phyloP scores from a whole-genome alignment of 1,140 invertebrate species.

The Varroa destructor region DNA sequence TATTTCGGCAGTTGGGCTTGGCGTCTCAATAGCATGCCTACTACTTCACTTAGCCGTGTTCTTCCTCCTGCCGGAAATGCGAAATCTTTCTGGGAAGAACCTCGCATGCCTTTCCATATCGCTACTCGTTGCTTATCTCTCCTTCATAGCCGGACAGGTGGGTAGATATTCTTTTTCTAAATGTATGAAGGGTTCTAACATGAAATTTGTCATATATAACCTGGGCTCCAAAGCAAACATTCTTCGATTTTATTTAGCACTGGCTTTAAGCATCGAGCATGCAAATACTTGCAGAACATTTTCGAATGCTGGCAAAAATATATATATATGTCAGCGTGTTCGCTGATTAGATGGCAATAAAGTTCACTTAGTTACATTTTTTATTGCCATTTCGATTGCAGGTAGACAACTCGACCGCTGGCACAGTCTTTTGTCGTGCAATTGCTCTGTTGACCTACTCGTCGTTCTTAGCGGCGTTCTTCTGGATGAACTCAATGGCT shows the following conservation, averaged over 20 bases:
- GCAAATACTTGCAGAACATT: too few relatives aligned
- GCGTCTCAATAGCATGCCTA: constrained; percentile 44
- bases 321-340: too few relatives aligned
- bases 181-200: neutral
- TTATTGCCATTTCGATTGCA: too few relatives aligned
- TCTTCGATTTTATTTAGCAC: too few relatives aligned
- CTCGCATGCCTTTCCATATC: constrained; percentile 44
- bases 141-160: constrained; percentile 42
- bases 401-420: constrained; percentile 6
- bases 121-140: constrained; percentile 42
- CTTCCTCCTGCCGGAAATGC: constrained; percentile 42
- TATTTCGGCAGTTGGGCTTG: constrained; percentile 42
- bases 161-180: constrained; percentile 28
- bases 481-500: constrained; percentile 50
- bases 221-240: too few relatives aligned
- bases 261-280: too few relatives aligned
- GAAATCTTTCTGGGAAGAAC: constrained; percentile 47
- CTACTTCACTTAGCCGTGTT: constrained; percentile 44
- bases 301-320: too few relatives aligned
- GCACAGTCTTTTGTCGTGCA: constrained; percentile 37
- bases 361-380: too few relatives aligned
- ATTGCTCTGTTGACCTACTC: constrained; percentile 45
- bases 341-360: too few relatives aligned
- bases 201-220: neutral
- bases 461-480: constrained; percentile 47